Percentiles rank a stretch among this genome's conserved stretches.
Evolutionary conservation across 2,113 vertebrate species (phyloP).

Genomic region (Hirundichthys speculiger): DNA sequence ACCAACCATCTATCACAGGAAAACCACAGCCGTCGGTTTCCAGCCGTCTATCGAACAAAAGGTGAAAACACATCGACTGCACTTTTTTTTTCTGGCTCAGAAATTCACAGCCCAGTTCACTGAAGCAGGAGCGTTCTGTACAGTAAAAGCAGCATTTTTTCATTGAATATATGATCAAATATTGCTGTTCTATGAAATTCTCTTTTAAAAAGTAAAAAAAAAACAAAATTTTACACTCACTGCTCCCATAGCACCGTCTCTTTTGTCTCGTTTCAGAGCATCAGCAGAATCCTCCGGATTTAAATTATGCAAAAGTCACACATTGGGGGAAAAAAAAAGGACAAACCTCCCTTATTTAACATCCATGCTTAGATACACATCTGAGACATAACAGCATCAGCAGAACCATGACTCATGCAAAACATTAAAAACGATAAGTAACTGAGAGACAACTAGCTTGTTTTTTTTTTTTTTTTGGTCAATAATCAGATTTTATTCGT

Average conservation of each 20-base stretch:
- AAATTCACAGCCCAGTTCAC: no score
- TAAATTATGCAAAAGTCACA: no score
- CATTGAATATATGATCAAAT: no score
- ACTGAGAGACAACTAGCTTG: neutral
- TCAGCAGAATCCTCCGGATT: neutral
- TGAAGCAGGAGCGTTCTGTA: no score
- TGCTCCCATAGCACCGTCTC: no score
- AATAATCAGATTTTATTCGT: neutral
- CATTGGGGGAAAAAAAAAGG: neutral
- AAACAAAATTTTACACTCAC: no score
- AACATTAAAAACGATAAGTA: slow-evolving; percentile 1
- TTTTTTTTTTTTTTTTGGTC: no score
- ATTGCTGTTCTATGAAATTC: no score
- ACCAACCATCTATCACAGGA: slow-evolving; percentile 18
- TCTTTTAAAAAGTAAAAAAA: no score
- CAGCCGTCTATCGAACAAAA: slow-evolving; percentile 30
- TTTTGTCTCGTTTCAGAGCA: slow-evolving; percentile 1
- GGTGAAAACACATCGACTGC: slow-evolving; percentile 18
- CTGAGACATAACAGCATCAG: neutral
- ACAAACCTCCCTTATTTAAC: slow-evolving; percentile 4
- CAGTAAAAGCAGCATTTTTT: no score
- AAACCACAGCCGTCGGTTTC: slow-evolving; percentile 6
- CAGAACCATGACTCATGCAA: slow-evolving; percentile 7
- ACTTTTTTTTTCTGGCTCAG: slow-evolving; percentile 12
- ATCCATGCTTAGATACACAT: neutral